Conservation (phyloP, 2,888 invertebrate genomes). For the Tridacna crocea region DNA sequence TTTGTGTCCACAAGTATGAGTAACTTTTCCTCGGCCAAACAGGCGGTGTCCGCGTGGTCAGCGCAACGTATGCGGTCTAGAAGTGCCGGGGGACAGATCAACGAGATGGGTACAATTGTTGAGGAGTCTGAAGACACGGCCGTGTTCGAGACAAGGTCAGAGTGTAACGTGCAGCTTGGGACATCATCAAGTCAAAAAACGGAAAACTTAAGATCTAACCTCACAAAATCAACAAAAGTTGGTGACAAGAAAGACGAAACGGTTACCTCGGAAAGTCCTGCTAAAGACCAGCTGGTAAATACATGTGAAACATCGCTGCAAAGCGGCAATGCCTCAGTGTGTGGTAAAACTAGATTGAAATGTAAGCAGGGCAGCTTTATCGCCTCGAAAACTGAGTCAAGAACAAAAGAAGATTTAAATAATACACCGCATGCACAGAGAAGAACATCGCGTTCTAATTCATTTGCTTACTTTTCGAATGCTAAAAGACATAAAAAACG, state of each 20-base stretch:
- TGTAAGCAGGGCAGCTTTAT: background rate
- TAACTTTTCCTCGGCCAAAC: constrained; percentile 50
- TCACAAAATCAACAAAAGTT: background rate
- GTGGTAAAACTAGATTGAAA: background rate
- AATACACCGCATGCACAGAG: background rate
- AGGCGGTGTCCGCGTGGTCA: constrained; percentile 29
- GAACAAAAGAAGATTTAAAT: background rate
- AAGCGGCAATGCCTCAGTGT: background rate
- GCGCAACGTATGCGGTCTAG: constrained; percentile 28
- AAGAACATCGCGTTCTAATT: background rate
- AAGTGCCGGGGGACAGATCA: constrained; percentile 35
- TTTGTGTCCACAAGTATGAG: constrained; percentile 65
- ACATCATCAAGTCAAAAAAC: background rate
- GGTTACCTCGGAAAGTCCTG: background rate
- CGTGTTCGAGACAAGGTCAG: constrained; percentile 19
- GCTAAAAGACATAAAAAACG: constrained; percentile 31
- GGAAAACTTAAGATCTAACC: background rate
- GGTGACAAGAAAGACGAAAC: background rate
- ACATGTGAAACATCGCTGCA: background rate
- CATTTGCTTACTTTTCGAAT: constrained; percentile 37
- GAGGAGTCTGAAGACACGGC: constrained; percentile 58
- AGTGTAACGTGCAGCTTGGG: background rate
- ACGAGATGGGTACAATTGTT: constrained; percentile 68
- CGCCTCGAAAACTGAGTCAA: background rate
- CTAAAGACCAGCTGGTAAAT: background rate